Percentiles rank a stretch among this genome's conserved stretches.
Conservation (phyloP, 2,888 invertebrate species). For the Scelioninae gen. 2 region DNA sequence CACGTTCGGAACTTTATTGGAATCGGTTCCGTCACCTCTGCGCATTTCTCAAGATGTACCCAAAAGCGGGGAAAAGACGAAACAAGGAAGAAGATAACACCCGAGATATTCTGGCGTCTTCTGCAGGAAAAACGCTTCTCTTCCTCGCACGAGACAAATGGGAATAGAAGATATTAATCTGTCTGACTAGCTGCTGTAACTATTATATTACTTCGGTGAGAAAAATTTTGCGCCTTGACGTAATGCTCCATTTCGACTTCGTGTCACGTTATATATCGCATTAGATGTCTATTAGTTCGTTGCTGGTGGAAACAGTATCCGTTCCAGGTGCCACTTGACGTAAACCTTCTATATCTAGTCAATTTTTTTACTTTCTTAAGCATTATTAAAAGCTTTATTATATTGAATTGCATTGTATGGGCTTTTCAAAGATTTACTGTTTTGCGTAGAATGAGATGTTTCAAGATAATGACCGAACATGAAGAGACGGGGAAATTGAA, state of each 20-base stretch:
- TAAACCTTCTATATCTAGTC: slow-evolving; percentile 17
- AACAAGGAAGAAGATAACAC: slow-evolving; percentile 55
- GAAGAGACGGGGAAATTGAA: slow-evolving; percentile 14
- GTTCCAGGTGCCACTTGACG: slow-evolving; percentile 32
- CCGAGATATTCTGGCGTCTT: slow-evolving; percentile 42
- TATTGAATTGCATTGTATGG: no score
- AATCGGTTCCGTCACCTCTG: slow-evolving; percentile 73
- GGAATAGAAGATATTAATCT: slow-evolving; percentile 71
- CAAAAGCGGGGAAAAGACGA: slow-evolving; percentile 21
- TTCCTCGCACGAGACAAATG: slow-evolving; percentile 64
- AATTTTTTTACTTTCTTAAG: slow-evolving; percentile 14
- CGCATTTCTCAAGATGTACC: slow-evolving; percentile 53
- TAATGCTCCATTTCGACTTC: slow-evolving; percentile 64
- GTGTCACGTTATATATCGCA: slow-evolving; percentile 70
- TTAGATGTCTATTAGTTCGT: slow-evolving; percentile 62
- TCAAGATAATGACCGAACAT: not conserved
- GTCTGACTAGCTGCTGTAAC: slow-evolving; percentile 67
- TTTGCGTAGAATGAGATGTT: no score
- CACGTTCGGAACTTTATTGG: slow-evolving; percentile 73
- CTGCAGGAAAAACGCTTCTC: slow-evolving; percentile 34
- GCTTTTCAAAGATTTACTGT: slow-evolving; percentile 30
- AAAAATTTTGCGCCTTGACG: slow-evolving; percentile 42
- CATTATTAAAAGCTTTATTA: slow-evolving; percentile 49
- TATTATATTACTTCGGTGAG: slow-evolving; percentile 55
- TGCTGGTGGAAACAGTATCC: slow-evolving; percentile 6